Evolutionary conservation across 2,888 invertebrate genomes (phyloP).

Genomic region (Mythimna ferrago): DNA sequence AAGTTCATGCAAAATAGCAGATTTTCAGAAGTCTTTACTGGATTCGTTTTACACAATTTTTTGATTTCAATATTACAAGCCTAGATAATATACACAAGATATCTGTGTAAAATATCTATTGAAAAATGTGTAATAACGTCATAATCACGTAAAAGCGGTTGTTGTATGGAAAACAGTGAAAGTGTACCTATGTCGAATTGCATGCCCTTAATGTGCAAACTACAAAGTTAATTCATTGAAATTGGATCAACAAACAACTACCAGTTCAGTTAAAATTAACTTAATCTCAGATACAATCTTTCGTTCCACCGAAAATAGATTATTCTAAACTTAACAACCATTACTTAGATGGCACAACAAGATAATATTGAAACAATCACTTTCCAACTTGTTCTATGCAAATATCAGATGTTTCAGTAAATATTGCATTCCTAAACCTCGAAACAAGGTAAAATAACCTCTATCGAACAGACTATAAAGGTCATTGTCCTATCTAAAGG

Average conservation of each 20-base stretch:
- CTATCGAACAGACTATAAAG: constrained; percentile 51
- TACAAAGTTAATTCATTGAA: constrained; percentile 21
- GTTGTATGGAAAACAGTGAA: too few species aligned
- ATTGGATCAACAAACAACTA: constrained; percentile 8
- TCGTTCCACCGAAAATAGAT: constrained; percentile 25
- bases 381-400: constrained; percentile 57
- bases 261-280: background rate
- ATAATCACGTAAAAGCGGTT: too few species aligned
- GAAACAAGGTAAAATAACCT: constrained; percentile 39
- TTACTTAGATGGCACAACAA: constrained; percentile 41
- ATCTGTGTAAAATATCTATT: too few species aligned
- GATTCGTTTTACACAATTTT: too few species aligned
- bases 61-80: too few species aligned
- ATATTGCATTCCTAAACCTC: constrained; percentile 26
- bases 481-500: constrained; percentile 57
- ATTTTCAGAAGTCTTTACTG: too few species aligned
- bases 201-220: background rate
- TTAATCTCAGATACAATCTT: constrained; percentile 31
- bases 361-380: constrained; percentile 52
- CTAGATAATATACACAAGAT: too few species aligned
- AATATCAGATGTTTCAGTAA: constrained; percentile 48
- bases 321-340: constrained; percentile 31
- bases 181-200: too few species aligned
- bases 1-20: too few species aligned
- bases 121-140: too few species aligned